Percentiles rank a stretch among this genome's conserved stretches.
Evolutionary conservation across 1,140 invertebrate genomes (phyloP).

Genomic region (Chironomus striatipennis): DNA sequence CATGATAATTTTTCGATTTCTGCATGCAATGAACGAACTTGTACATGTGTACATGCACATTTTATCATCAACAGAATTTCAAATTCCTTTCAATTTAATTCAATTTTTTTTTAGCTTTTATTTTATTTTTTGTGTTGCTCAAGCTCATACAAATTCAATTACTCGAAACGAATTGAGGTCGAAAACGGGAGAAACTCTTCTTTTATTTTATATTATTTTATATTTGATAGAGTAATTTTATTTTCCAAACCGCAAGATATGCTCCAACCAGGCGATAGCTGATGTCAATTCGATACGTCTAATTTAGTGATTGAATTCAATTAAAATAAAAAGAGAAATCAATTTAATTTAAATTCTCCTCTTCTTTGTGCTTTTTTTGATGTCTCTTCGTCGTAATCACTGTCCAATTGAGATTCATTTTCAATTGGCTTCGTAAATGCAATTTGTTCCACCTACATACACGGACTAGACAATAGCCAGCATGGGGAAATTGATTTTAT

Average conservation of each 20-base stretch:
- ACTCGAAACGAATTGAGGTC: conserved; percentile 17
- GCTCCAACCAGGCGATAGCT: neutral
- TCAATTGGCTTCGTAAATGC: neutral
- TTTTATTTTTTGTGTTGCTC: neutral
- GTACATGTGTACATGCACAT: neutral
- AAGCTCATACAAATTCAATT: conserved; percentile 11
- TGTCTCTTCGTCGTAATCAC: neutral
- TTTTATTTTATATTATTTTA: neutral
- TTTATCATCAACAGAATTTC: neutral
- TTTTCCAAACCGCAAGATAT: no score
- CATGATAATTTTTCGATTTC: neutral
- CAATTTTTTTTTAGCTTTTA: conserved; percentile 3
- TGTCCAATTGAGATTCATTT: conserved; percentile 1
- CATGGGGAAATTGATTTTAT: no score
- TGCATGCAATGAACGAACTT: neutral
- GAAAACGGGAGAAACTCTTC: neutral
- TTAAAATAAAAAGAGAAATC: conserved; percentile 14
- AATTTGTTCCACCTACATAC: neutral
- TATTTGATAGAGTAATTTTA: neutral
- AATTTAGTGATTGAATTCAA: conserved; percentile 21
- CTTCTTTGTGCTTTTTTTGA: neutral
- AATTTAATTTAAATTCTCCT: neutral
- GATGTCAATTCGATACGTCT: conserved; percentile 19
- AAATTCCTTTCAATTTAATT: neutral
- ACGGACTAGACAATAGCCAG: no score